These are phyloP conservation scores for Alcis repandata DNA, from an alignment of 2,888 invertebrate species.

Conservation along the genomic window DNA sequence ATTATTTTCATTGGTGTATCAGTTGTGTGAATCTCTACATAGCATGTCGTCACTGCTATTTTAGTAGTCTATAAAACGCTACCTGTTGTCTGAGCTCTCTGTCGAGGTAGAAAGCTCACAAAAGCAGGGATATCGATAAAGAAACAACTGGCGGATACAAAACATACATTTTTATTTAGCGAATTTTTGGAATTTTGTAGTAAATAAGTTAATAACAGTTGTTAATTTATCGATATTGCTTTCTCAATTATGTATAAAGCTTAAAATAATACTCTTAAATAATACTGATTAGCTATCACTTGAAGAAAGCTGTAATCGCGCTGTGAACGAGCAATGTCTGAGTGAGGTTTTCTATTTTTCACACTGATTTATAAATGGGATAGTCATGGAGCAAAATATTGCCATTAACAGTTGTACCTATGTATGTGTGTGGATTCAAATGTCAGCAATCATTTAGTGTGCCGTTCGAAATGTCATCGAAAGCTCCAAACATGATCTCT, in stretches of 20 bases:
- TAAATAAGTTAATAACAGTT: conserved; percentile 18
- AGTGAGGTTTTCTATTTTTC: neutral
- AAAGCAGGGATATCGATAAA: conserved; percentile 38
- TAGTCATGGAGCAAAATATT: neutral
- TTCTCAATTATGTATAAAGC: conserved; percentile 28
- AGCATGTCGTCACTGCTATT: conserved; percentile 37
- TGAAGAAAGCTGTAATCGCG: conserved; percentile 17
- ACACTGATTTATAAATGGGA: neutral
- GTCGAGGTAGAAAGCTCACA: conserved; percentile 36
- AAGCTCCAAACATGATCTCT: neutral
- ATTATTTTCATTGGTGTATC: conserved; percentile 30
- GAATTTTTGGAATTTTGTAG: conserved; percentile 18
- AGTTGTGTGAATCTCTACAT: conserved; percentile 36
- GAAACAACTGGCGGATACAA: conserved; percentile 31
- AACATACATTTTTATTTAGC: conserved; percentile 32
- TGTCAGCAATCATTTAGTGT: neutral
- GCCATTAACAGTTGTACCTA: no score
- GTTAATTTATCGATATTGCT: conserved; percentile 37
- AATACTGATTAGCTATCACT: conserved; percentile 41
- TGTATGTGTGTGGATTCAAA: no score
- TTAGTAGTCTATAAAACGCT: conserved; percentile 34
- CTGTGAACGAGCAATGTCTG: conserved; percentile 7
- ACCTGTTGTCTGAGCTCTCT: conserved; percentile 36
- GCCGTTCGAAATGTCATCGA: neutral
- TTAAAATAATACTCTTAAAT: conserved; percentile 38